A percentile compares a stretch with the other conserved stretches of the same genome.
These are phyloP conservation scores for Brachionus koreanus DNA, from an alignment of 1,140 invertebrate genomes.

Conservation along the genomic window DNA sequence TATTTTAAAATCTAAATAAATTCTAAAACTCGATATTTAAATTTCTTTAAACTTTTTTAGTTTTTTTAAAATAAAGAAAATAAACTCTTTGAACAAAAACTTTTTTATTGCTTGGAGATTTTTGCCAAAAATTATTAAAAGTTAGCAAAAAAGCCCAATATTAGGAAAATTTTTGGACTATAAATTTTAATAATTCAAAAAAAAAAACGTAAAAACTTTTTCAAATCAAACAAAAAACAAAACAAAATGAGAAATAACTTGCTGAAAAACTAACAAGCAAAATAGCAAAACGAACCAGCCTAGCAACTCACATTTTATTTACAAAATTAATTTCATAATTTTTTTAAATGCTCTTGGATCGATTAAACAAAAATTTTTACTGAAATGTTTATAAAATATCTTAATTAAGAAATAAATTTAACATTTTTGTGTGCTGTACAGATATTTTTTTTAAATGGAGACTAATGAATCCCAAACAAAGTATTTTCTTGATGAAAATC, in stretches of 20 bases:
- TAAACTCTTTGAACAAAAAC: neutral
- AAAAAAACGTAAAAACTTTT: neutral
- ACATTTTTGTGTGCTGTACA: neutral
- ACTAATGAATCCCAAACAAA: neutral
- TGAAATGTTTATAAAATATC: neutral
- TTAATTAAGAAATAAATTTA: neutral
- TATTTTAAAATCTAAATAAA: too few relatives aligned
- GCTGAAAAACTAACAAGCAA: neutral
- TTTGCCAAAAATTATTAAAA: neutral
- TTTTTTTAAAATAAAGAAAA: neutral
- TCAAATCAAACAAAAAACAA: neutral
- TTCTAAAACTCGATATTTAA: neutral
- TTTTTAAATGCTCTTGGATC: neutral
- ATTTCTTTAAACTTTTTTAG: neutral
- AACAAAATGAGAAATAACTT: neutral
- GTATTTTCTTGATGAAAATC: neutral
- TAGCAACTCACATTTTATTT: slow-evolving; percentile 41
- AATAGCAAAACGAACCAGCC: neutral
- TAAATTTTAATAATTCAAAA: neutral
- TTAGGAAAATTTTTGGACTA: neutral
- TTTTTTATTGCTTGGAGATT: neutral
- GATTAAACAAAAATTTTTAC: neutral
- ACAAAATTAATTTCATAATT: slow-evolving; percentile 36
- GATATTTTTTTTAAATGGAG: neutral
- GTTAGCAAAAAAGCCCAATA: neutral